These are phyloP conservation scores for Trichonephila inaurata DNA, from an alignment of 1,140 invertebrate genomes.

Conservation along the genomic window DNA sequence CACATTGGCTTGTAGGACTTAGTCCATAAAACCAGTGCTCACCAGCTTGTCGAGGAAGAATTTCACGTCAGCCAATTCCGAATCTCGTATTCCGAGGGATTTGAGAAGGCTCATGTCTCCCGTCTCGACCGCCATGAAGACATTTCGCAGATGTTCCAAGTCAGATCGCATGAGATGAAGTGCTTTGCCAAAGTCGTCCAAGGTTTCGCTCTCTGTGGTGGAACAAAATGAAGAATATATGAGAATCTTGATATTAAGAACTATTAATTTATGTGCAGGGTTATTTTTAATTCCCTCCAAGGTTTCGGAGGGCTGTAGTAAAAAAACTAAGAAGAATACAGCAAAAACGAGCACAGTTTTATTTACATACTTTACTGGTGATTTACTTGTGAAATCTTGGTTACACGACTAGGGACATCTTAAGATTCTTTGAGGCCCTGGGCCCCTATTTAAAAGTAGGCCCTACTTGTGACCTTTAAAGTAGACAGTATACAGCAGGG, in stretches of 20 bases:
- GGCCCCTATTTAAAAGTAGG: no score
- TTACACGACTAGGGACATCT: no score
- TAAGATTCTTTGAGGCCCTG: no score
- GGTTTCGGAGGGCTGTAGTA: no score
- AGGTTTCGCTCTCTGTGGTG: slow-evolving; percentile 93
- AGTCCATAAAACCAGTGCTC: slow-evolving; percentile 97
- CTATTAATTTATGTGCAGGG: not conserved
- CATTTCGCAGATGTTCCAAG: slow-evolving; percentile 93
- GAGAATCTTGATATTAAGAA: not conserved
- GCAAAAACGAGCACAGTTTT: no score
- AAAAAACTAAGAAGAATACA: no score
- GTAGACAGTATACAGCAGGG: no score
- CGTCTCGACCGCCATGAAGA: slow-evolving; percentile 98
- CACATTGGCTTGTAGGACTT: not conserved
- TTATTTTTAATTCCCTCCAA: not conserved
- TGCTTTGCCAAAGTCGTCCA: slow-evolving; percentile 94
- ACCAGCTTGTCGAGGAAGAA: slow-evolving; percentile 98
- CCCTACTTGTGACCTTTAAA: no score
- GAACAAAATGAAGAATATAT: slow-evolving; percentile 69
- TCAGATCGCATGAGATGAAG: slow-evolving; percentile 92
- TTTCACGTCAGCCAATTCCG: slow-evolving; percentile 97
- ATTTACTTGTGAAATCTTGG: no score
- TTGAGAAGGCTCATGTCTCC: slow-evolving; percentile 96
- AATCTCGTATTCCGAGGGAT: slow-evolving; percentile 95
- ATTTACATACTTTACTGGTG: no score